Base-by-base conservation (phyloP, 2,888 invertebrate species). In the Reticulitermes lucifugus region DNA sequence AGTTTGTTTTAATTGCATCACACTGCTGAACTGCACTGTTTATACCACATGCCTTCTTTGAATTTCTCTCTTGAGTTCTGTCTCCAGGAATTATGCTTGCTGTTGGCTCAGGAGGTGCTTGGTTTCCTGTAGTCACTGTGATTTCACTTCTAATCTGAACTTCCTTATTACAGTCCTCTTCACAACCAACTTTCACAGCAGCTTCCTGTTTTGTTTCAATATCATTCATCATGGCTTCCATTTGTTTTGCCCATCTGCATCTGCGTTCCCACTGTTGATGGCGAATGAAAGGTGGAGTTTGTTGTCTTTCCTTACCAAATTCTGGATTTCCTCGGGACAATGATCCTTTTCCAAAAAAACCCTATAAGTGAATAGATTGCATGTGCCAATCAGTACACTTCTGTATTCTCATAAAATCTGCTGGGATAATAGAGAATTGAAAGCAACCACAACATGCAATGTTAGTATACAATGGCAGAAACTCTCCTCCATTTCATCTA, bases 281-380 rank as follows among this genome's bases (percentile, higher is more conserved):
- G 85, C 94, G 91, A 88, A 95, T 90, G 87, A 94, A 91, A 85
- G 91, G 90, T 83, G 91, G 92, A 71, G 89, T 89, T 83, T 89
- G 90, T 55, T 91, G 91, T 87, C 88, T 90, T 77, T 88, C 88
- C 88, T 90, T 91, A 55, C 90, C 90, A 87, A 90, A 91, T 55
- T 89, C 90, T 86, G 92, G 94, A 88, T 91, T 91, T 41, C 93
- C 93, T 65, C 94, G 92, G 0, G 95, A 95, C 71, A 92, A 89
- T 12, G 94, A 93, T 1, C 95, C 95, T 91, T 96, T 96, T 0
- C 96, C 96, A 91, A 95, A 96, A 89, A 93, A 95, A 0, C 96
- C 96, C 91, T 92, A 79, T 7, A 86, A 87, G 79, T 21, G 71
- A 86, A 70, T 14, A 81, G 85, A 80, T 25, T 46, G 12, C 46